Base-by-base conservation (phyloP, 1,140 invertebrate species). In the Sitophilus oryzae region DNA sequence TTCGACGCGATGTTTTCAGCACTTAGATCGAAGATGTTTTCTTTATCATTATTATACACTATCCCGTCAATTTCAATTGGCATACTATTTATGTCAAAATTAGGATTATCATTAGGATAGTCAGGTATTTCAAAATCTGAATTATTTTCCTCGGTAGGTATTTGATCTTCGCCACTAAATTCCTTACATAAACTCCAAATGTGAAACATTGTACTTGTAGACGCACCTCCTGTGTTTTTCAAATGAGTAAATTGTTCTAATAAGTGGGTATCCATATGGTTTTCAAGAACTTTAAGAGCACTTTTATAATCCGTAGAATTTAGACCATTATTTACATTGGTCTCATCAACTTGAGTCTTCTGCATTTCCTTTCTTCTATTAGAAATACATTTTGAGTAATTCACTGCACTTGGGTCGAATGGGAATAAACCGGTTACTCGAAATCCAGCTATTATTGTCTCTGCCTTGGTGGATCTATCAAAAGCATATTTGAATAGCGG, bases 391-490 rank as follows among this genome's bases (percentile, higher is more conserved):
- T 61, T 61, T 1, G 44, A 16, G 46, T 62, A 73, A 35, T 74
- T 67, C n/a, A 74, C 56, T 9, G 53, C 54, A 40, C 69, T 50
- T 9, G 63, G 56, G 52, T 71, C 55, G 35, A 68, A 70, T 2
- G 71, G 71, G 59, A 43, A 69, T 3, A 72, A n/a, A 20, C 71
- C 71, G 61, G 63, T 68, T 25, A 30, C 49, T 59, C 54, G 49
- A 62, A 73, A 73, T 11, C 62, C 65, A 53, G 71, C 72, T 49
- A 62, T 59, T 18, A 73, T 59, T 8, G 46, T 66, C 50, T 65
- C 59, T 19, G 34, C 56, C 10, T 44, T 19, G 15, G 15, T 16
- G 4, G 45, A 18, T 35, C 60, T 21, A 45, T 64, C 56, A 38
- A 70, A 64, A 19, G 63, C 58, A 43, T 59, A 44, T 60, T 66